Evolutionary conservation across 2,888 invertebrate species (phyloP).

Genomic region (Proisotoma minuta): DNA sequence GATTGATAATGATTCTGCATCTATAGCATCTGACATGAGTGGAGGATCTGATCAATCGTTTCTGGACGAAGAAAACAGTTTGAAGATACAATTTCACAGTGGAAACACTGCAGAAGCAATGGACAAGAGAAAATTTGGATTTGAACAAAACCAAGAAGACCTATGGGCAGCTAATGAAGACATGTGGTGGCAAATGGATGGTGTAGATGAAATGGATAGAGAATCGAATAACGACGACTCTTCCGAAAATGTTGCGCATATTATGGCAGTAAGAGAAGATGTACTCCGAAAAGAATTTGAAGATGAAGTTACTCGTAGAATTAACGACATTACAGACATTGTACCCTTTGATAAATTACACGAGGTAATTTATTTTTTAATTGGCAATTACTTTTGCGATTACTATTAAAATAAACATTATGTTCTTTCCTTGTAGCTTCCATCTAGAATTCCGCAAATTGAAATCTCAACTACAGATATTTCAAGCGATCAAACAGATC

Average conservation of each 20-base stretch:
- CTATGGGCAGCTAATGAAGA: conserved; percentile 49
- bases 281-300: conserved; percentile 9
- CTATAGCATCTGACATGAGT: conserved; percentile 52
- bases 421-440: not conserved
- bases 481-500: conserved; percentile 31
- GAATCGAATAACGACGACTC: not conserved
- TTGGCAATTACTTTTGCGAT: not conserved
- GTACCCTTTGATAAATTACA: not conserved
- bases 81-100: conserved; percentile 75
- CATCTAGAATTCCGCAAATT: not conserved
- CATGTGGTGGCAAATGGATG: conserved; percentile 46
- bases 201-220: conserved; percentile 12
- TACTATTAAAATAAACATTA: not conserved
- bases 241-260: not conserved
- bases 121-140: conserved; percentile 45
- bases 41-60: conserved; percentile 46
- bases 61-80: conserved; percentile 48
- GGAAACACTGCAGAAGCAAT: conserved; percentile 78
- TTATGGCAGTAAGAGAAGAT: not conserved
- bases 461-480: not conserved
- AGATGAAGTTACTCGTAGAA: not conserved
- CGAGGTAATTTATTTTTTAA: not conserved
- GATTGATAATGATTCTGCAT: conserved; percentile 50
- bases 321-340: conserved; percentile 6
- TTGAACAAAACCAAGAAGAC: conserved; percentile 53